phyloP scores from a whole-genome alignment of 2,113 vertebrate species.

The Platichthys flesus region DNA sequence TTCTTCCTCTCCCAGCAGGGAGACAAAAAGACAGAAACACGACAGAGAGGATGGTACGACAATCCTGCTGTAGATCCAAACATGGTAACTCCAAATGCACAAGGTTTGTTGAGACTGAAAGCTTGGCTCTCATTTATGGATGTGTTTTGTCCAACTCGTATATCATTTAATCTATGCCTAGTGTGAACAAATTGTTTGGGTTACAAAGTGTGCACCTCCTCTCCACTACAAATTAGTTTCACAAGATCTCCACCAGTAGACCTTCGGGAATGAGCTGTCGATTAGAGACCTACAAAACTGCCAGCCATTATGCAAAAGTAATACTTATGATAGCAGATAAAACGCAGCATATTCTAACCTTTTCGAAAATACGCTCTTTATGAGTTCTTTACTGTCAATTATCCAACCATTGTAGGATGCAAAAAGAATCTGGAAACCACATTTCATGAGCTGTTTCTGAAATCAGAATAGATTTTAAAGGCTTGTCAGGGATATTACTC shows the following conservation, averaged over 20 bases:
- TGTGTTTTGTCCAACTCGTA: neutral
- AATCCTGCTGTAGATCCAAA: conserved; percentile 23
- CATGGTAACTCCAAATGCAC: neutral
- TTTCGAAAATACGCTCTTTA: conserved; percentile 12
- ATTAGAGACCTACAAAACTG: conserved; percentile 47
- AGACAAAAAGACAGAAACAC: conserved; percentile 14
- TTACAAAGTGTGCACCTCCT: too few relatives aligned
- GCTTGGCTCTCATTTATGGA: conserved; percentile 16
- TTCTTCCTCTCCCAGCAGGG: conserved; percentile 20
- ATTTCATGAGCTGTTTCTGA: neutral
- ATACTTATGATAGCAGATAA: conserved; percentile 28
- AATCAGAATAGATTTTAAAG: conserved; percentile 23
- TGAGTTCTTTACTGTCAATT: neutral
- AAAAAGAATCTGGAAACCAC: neutral
- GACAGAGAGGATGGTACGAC: neutral
- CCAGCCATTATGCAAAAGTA: conserved; percentile 28
- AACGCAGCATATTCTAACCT: conserved; percentile 1
- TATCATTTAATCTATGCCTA: neutral
- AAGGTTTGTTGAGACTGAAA: neutral
- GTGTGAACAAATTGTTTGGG: neutral
- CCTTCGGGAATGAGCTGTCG: conserved; percentile 39
- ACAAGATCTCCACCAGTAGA: conserved; percentile 33
- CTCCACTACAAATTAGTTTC: conserved; percentile 31
- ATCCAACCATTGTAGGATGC: too few relatives aligned
- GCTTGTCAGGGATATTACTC: neutral